These are phyloP conservation scores for Enteromius fasciolatus DNA, from an alignment of 2,797 vertebrate species.

Conservation along the genomic window DNA sequence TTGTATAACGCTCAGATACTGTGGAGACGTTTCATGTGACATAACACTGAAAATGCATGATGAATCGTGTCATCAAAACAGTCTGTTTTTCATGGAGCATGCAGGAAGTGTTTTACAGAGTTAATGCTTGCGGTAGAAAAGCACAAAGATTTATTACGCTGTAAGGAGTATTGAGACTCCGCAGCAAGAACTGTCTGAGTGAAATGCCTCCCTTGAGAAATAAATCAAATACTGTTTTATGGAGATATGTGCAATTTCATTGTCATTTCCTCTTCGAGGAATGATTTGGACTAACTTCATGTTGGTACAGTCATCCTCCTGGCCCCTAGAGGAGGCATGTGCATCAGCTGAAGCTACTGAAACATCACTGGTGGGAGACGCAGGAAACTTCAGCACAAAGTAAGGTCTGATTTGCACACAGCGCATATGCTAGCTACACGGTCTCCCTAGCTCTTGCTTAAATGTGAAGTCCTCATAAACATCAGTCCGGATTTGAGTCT, in stretches of 20 bases:
- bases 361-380: slow-evolving; percentile 17
- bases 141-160: slow-evolving; percentile 24
- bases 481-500: not conserved
- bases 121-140: slow-evolving; percentile 33
- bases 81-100: slow-evolving; percentile 18
- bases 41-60: not conserved
- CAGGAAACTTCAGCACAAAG: slow-evolving; percentile 28
- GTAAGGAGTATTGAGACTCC: slow-evolving; percentile 27
- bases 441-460: not conserved
- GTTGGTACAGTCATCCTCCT: slow-evolving; percentile 48
- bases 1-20: not conserved
- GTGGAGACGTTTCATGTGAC: not conserved
- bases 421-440: not conserved
- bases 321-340: slow-evolving; percentile 57
- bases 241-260: slow-evolving; percentile 1
- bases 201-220: slow-evolving; percentile 20
- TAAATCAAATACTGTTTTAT: slow-evolving; percentile 39
- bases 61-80: slow-evolving; percentile 6
- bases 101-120: slow-evolving; percentile 36
- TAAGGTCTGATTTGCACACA: slow-evolving; percentile 1
- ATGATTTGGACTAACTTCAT: slow-evolving; percentile 11
- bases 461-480: not conserved
- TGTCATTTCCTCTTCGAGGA: slow-evolving; percentile 29
- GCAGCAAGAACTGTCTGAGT: slow-evolving; percentile 25
- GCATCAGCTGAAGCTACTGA: slow-evolving; percentile 25